phyloP scores from a whole-genome alignment of 2,888 invertebrate genomes.

The Hirtodrosophila histrioides region DNA sequence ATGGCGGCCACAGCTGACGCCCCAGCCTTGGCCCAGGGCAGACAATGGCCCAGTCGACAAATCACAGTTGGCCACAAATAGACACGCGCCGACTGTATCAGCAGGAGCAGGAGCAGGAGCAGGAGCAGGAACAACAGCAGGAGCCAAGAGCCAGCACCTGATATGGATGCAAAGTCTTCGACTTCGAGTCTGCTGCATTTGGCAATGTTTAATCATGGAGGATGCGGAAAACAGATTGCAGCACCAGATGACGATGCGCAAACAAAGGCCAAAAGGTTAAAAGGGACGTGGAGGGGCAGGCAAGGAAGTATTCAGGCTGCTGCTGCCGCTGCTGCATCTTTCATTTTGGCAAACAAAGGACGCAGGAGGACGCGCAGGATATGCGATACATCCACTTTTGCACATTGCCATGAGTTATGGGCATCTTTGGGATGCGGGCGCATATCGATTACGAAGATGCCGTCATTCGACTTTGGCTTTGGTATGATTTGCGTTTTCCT shows the following conservation, averaged over 20 bases:
- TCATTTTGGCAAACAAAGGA: conserved; percentile 61
- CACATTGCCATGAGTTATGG: conserved; percentile 82
- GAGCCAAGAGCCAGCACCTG: conserved; percentile 45
- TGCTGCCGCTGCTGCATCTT: conserved; percentile 53
- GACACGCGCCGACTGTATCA: conserved; percentile 65
- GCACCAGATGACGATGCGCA: conserved; percentile 66
- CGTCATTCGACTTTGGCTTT: conserved; percentile 36
- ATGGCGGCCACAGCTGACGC: conserved; percentile 59
- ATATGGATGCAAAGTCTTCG: conserved; percentile 39
- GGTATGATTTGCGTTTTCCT: conserved; percentile 73
- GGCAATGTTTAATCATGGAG: conserved; percentile 73
- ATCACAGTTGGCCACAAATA: conserved; percentile 76
- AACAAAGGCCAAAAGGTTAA: conserved; percentile 60
- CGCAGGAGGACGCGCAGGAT: conserved; percentile 40
- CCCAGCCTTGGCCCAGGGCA: conserved; percentile 1
- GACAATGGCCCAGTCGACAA: conserved; percentile 53
- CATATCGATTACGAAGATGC: conserved; percentile 70
- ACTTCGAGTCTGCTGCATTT: conserved; percentile 50
- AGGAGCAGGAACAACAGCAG: conserved; percentile 3
- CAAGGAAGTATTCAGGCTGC: conserved; percentile 8
- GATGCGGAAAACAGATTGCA: conserved; percentile 75
- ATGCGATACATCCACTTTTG: conserved; percentile 81
- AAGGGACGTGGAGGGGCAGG: conserved; percentile 28
- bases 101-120: conserved; percentile 4
- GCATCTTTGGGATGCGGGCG: conserved; percentile 75